Evolutionary conservation across 2,113 vertebrate species (phyloP), one percentile per base, ranked within the genome.

Genomic region (Patagioenas fasciata): DNA sequence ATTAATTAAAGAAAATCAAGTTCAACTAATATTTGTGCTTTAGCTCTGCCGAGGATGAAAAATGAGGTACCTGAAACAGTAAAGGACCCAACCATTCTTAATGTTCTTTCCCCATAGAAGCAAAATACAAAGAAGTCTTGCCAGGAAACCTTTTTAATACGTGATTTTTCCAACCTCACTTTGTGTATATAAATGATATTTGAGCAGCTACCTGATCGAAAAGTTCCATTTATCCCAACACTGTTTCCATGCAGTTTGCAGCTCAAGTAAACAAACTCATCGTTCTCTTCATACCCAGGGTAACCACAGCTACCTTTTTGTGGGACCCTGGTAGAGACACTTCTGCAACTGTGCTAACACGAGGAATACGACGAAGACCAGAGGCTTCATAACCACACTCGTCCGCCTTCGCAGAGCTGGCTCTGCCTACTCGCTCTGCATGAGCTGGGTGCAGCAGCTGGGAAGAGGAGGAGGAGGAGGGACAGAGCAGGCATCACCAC

Each of bases 31-130:
- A 80, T 80, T 89, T 87, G 64, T 60, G 29, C 26, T 85, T 94
- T 80, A 79, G 44, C 31, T 89, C 51, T 84, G 69, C 53, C 61
- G 84, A 87, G 44, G 53, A 89, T 78, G 74, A 85, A 91, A 93
- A 93, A 91, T 64, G 3, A 93, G 9, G 61, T 71, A 70, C 21
- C 47, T 74, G 51, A 91, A 89, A 91, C 51, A 89, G 51, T 34
- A 64, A 40, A 78, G 79, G 61, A 72, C n/a, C 32, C 73, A 91
- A 89, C 11, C 62, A 31, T 58, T 93, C 32, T 89, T 60, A 78
- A 85, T 32, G 67, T 62, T 34, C 32, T 93, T 78, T 84, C 36
- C n/a, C 40, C 51, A 56, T 0, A 69, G 57, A 87, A 18, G 24
- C 15, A 91, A 91, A 87, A 79, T 15, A 67, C 15, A 54, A 53